Evolutionary conservation across 2,888 invertebrate genomes (phyloP), one percentile per base, ranked within the genome.

Genomic region (Peribatodes rhomboidaria): DNA sequence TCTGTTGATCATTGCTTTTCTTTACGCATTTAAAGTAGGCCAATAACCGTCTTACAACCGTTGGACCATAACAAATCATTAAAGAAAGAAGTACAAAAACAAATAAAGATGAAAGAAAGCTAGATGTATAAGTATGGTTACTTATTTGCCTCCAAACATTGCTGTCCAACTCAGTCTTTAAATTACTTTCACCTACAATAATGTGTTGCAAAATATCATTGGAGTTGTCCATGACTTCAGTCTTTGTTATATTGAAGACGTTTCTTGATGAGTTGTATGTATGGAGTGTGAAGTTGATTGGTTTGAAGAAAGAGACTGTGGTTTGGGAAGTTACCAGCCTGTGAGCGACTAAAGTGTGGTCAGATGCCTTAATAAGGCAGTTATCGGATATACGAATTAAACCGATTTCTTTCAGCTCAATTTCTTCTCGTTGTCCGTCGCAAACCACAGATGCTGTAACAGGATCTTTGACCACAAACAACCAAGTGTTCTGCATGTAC

Each of bases 401-500:
- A 1, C 49, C 49, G 1, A 49, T 11, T 6, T n/a, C 49, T 49
- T 31, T 14, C 4, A 49, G 4, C 1, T 9, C 7, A 11, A 33
- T 16, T 16, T 33, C 49, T 16, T 49, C 16, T 49, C 49, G 13
- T 33, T 49, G 49, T 1, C 49, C 49, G 13, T 49, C 49, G 16
- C 49, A 49, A 11, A 49, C 16, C 4, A 49, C 2, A 0, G 49
- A 49, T 3, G 16, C 49, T 16, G 16, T 49, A 0, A 49, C 6
- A 13, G 8, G 31, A 16, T 49, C 49, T 49, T 49, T 49, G 6
- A 49, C 33, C 31, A 33, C 6, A 16, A 16, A 49, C 0, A 49
- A 7, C 49, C 49, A 49, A 1, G 49, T 49, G 31, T 49, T 49
- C 2, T 49, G 31, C 33, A 49, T 49, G 49, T 33, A 49, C 1